A percentile compares a stretch with the other conserved stretches of the same genome.
phyloP scores from a whole-genome alignment of 2,888 invertebrate genomes.

The Cephus spinipes region DNA sequence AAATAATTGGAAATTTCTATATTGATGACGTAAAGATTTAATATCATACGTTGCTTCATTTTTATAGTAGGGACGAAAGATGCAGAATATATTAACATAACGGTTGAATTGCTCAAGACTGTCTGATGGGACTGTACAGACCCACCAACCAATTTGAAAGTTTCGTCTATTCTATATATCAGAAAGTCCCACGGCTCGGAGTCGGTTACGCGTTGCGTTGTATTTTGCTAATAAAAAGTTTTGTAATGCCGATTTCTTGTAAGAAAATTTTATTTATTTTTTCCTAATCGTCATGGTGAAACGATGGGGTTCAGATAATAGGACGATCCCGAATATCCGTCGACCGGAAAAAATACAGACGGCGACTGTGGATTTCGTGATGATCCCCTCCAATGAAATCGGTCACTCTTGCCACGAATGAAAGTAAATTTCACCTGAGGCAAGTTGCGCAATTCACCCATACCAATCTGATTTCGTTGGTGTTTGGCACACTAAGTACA shows the following conservation, averaged over 20 bases:
- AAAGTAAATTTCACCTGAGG: slow-evolving; percentile 52
- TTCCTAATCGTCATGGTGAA: slow-evolving; percentile 10
- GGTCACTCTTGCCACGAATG: slow-evolving; percentile 29
- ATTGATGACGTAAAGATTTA: background rate
- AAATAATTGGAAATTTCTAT: background rate
- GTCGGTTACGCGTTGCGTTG: background rate
- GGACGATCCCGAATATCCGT: background rate
- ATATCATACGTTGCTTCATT: background rate
- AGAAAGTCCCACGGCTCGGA: background rate
- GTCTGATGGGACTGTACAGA: background rate
- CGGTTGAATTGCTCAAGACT: background rate
- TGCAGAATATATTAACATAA: background rate
- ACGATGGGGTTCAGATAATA: too few relatives aligned
- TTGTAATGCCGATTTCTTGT: background rate
- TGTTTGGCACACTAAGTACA: background rate
- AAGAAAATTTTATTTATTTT: background rate
- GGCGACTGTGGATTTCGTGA: background rate
- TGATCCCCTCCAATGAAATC: background rate
- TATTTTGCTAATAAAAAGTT: background rate
- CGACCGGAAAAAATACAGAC: background rate
- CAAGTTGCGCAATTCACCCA: slow-evolving; percentile 13
- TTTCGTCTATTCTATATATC: background rate
- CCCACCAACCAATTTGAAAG: background rate
- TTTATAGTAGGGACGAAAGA: background rate
- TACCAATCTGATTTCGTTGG: background rate